These are phyloP conservation scores for Galerucella pusilla DNA, from an alignment of 2,888 invertebrate genomes.

Conservation along the genomic window DNA sequence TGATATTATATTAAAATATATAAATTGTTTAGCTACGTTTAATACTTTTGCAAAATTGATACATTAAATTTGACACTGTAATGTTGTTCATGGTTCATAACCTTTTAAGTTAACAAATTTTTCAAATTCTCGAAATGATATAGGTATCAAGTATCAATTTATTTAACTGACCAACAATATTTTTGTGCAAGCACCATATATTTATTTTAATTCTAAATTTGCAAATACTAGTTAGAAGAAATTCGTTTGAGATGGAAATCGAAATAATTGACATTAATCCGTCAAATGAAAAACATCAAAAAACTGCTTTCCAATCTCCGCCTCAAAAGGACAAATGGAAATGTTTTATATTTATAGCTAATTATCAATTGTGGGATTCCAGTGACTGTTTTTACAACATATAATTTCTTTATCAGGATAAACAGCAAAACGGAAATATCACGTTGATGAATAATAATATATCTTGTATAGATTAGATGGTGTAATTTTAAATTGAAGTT, in stretches of 20 bases:
- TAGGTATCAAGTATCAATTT: conserved; percentile 50
- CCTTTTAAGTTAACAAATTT: conserved; percentile 32
- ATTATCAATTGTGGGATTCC: conserved; percentile 29
- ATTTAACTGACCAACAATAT: conserved; percentile 55
- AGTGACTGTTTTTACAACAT: not conserved
- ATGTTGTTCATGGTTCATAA: too few species aligned
- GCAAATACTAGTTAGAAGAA: conserved; percentile 50
- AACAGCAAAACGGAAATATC: not conserved
- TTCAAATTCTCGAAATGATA: conserved; percentile 43
- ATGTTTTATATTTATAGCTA: conserved; percentile 40
- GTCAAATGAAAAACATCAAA: conserved; percentile 42
- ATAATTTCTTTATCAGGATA: not conserved
- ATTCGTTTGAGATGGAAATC: conserved; percentile 48
- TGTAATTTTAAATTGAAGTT: too few species aligned
- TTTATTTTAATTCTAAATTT: conserved; percentile 50
- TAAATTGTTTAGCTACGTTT: not conserved
- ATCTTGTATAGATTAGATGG: too few species aligned
- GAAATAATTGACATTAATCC: conserved; percentile 37
- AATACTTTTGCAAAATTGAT: conserved; percentile 12
- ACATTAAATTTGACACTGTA: not conserved
- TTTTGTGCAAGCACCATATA: conserved; percentile 61
- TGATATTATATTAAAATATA: too few species aligned
- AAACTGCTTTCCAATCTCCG: conserved; percentile 40
- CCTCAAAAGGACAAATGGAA: conserved; percentile 42
- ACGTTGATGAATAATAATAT: too few species aligned